A percentile compares a stretch with the other conserved stretches of the same genome.
Evolutionary conservation across 1,140 invertebrate genomes (phyloP).

Genomic region (Plectus sambesii): DNA sequence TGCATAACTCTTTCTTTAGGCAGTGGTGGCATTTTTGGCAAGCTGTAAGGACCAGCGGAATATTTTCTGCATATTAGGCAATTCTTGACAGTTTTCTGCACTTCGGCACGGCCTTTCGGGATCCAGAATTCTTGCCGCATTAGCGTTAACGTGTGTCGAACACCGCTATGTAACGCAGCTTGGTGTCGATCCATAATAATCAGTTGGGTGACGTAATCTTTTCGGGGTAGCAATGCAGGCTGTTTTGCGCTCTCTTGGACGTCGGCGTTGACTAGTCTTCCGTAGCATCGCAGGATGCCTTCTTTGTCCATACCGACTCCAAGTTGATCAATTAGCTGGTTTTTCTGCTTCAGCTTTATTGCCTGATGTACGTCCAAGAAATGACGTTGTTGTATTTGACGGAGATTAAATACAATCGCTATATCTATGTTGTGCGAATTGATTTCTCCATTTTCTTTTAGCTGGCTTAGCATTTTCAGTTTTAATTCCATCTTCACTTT

Average conservation of each 20-base stretch:
- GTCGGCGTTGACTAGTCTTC: not conserved
- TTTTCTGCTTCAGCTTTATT: too few relatives aligned
- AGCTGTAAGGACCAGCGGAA: constrained; percentile 8
- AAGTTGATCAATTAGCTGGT: too few relatives aligned
- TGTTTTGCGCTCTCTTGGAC: constrained; percentile 7
- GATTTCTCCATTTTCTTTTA: too few relatives aligned
- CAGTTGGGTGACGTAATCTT: constrained; percentile 7
- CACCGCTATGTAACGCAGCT: not conserved
- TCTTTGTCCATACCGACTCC: constrained; percentile 5
- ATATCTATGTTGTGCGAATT: too few relatives aligned
- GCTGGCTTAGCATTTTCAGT: too few relatives aligned
- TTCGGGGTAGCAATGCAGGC: constrained; percentile 8
- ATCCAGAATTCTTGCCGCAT: constrained; percentile 12
- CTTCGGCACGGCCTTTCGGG: constrained; percentile 7
- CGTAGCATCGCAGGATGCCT: constrained; percentile 10
- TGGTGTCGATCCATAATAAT: constrained; percentile 11
- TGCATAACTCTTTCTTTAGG: constrained; percentile 12
- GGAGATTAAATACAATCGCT: too few relatives aligned
- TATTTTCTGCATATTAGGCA: constrained; percentile 10
- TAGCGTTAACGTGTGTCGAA: not conserved
- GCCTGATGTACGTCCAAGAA: too few relatives aligned
- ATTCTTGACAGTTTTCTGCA: constrained; percentile 3
- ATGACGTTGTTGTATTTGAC: too few relatives aligned
- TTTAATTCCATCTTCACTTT: too few relatives aligned
- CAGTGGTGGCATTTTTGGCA: constrained; percentile 22